These are phyloP conservation scores for Scelioninae gen. 1 DNA, from an alignment of 2,888 invertebrate species.

Conservation along the genomic window DNA sequence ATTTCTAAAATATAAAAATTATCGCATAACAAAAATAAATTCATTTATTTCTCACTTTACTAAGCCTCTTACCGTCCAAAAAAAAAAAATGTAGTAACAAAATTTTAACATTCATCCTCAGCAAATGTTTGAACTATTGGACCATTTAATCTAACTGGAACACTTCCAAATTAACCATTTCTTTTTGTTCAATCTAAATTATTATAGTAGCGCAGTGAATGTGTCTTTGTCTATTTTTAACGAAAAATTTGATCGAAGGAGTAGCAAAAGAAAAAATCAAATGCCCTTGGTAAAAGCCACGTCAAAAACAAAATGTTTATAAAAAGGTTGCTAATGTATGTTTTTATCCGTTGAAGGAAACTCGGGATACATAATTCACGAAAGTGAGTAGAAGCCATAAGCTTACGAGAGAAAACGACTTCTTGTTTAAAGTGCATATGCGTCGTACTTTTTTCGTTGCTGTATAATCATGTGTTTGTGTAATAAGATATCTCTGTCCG, in stretches of 20 bases:
- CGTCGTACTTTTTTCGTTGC: slow-evolving; percentile 31
- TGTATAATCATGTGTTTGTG: slow-evolving; percentile 46
- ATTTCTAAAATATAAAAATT: too few species aligned
- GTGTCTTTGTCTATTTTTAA: too few species aligned
- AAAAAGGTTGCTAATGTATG: slow-evolving; percentile 54
- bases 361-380: slow-evolving; percentile 60
- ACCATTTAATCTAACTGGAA: too few species aligned
- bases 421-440: slow-evolving; percentile 63
- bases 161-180: too few species aligned
- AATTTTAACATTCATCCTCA: too few species aligned
- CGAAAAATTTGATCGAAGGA: neutral
- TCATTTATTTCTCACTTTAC: too few species aligned
- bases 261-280: neutral
- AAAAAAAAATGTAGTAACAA: too few species aligned
- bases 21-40: too few species aligned
- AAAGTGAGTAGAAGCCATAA: slow-evolving; percentile 39
- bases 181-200: too few species aligned
- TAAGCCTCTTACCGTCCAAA: too few species aligned
- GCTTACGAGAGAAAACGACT: slow-evolving; percentile 51
- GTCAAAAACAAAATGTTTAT: slow-evolving; percentile 31
- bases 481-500: slow-evolving; percentile 45
- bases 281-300: slow-evolving; percentile 10
- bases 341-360: slow-evolving; percentile 57
- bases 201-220: too few species aligned
- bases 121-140: too few species aligned